phyloP scores from a whole-genome alignment of 2,888 invertebrate species.

The Mesoligia furuncula region DNA sequence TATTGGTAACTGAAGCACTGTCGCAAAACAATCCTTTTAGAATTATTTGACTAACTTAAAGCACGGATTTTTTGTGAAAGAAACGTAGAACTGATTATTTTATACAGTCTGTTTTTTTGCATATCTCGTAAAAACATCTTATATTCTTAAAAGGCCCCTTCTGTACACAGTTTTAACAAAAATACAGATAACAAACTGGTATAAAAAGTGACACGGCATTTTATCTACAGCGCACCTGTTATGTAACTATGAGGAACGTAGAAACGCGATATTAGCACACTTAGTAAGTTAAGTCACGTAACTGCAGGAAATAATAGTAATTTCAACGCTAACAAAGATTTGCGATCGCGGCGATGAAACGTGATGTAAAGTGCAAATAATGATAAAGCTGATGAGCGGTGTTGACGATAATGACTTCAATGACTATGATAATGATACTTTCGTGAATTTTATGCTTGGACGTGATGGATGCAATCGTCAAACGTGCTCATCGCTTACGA shows the following conservation, averaged over 20 bases:
- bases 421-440: constrained; percentile 66
- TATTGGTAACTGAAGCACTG: constrained; percentile 52
- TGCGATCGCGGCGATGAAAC: constrained; percentile 69
- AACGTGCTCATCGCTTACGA: constrained; percentile 65
- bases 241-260: constrained; percentile 65
- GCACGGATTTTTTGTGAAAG: constrained; percentile 28
- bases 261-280: constrained; percentile 61
- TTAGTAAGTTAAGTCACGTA: constrained; percentile 69
- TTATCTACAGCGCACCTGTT: constrained; percentile 72
- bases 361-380: constrained; percentile 72
- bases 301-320: constrained; percentile 68
- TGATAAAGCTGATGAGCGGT: constrained; percentile 68
- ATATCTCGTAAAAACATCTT: constrained; percentile 47
- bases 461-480: constrained; percentile 66
- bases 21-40: constrained; percentile 48
- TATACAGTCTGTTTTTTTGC: constrained; percentile 29
- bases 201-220: constrained; percentile 64
- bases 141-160: constrained; percentile 68
- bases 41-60: constrained; percentile 44
- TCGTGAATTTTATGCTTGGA: constrained; percentile 66
- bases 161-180: constrained; percentile 66
- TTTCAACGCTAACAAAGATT: constrained; percentile 65
- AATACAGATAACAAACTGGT: constrained; percentile 69
- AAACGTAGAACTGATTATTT: constrained; percentile 12
- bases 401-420: constrained; percentile 65